Evolutionary conservation across 2,888 invertebrate species (phyloP), one percentile per base, ranked within the genome.

Genomic region (Scaptomyza reducta): DNA sequence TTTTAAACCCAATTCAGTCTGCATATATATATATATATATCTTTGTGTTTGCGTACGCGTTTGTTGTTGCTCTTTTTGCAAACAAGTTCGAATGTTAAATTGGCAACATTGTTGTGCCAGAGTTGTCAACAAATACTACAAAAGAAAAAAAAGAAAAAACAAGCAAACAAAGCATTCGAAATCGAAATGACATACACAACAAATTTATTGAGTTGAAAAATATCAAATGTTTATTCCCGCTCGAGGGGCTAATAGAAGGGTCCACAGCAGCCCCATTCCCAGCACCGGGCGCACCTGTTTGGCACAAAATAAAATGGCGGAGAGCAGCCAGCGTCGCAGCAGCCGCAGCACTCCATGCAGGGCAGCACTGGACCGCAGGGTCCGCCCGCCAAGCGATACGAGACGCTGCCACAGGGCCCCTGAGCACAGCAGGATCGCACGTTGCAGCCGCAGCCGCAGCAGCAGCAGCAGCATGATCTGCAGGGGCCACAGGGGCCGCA

Each of bases 221-320:
- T 74, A 67, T 66, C 29, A 64, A 66, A 63, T 56, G 42, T 56
- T 84, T 31, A 33, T 38, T 7, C 16, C 10, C 9, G 6, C 16
- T 18, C 2, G 3, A 10, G 16, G 16, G 5, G 7, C 47, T 83
- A 84, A 49, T 88, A 86, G 22, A 49, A 65, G 14, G 88, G 83
- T n/a, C 88, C 88, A 27, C 59, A 83, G 54, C 71, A 63, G 51
- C 87, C 84, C 74, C 84, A 79, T 62, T 88, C 88, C 54, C 57
- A 73, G 68, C 87, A 83, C 67, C 66, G 49, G 38, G 56, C 58
- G 56, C 84, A 84, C 4, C 29, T 71, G 55, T 88, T 77, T 46
- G 61, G 45, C 45, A 62, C 77, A 51, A 47, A 86, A 27, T 79
- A 76, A 46, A 88, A 84, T n/a, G 87, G 80, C 14, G 80, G 77